Percentiles rank a stretch among this genome's conserved stretches.
phyloP scores from a whole-genome alignment of 2,888 invertebrate species.

The Sminthurinus aureus region DNA sequence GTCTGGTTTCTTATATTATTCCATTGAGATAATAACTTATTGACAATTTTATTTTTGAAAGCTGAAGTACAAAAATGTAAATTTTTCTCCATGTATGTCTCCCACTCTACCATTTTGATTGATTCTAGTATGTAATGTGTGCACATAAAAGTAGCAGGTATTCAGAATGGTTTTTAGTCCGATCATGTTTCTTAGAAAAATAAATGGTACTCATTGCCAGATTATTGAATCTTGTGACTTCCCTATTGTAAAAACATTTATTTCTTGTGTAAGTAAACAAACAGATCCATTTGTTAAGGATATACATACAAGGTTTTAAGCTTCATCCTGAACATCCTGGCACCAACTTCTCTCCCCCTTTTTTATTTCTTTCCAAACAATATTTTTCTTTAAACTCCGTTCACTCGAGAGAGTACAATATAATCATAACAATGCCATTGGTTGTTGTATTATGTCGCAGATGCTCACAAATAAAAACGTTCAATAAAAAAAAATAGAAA shows the following conservation, averaged over 20 bases:
- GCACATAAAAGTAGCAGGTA: too few species aligned
- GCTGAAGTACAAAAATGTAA: not conserved
- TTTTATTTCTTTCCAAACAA: constrained; percentile 37
- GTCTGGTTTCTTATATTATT: too few species aligned
- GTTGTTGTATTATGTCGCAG: too few species aligned
- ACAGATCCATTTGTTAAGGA: constrained; percentile 10
- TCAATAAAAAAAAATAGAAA: not conserved
- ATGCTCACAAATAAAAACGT: not conserved
- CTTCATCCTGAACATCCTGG: constrained; percentile 20
- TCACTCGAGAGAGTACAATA: not conserved
- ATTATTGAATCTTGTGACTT: constrained; percentile 31
- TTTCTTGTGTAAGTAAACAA: constrained; percentile 26
- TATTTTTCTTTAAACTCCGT: constrained; percentile 22
- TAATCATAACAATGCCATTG: too few species aligned
- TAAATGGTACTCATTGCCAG: constrained; percentile 32
- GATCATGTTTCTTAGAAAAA: constrained; percentile 35
- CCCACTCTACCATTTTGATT: not conserved
- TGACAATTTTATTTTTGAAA: too few species aligned
- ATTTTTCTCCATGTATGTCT: not conserved
- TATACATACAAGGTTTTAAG: not conserved
- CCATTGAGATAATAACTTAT: too few species aligned
- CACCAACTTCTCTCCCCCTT: constrained; percentile 12
- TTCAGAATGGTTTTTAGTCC: not conserved
- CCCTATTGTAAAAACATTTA: constrained; percentile 30
- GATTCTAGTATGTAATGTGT: not conserved